Conservation (phyloP, 1,140 invertebrate species). For the Cydia splendana region DNA sequence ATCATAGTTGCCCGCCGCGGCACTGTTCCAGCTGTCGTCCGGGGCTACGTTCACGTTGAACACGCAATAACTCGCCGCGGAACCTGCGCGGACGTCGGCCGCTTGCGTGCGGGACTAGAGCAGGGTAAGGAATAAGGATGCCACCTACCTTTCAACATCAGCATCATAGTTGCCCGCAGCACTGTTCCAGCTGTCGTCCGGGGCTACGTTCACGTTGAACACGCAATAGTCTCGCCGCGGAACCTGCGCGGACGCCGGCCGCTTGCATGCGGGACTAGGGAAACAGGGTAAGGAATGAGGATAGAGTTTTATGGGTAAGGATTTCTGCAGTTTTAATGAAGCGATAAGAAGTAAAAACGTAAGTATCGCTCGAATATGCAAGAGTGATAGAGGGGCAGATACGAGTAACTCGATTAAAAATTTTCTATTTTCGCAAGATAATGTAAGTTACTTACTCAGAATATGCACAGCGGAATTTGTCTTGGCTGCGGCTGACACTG, state of each 20-base stretch:
- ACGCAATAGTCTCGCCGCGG: conserved; percentile 41
- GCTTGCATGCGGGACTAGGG: too few species aligned
- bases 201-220: conserved; percentile 45
- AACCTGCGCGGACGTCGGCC: too few species aligned
- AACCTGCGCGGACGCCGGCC: too few species aligned
- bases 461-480: conserved; percentile 41
- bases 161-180: not conserved
- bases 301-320: not conserved
- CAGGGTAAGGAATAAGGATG: too few species aligned
- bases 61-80: conserved; percentile 43
- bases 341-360: too few species aligned
- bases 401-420: too few species aligned
- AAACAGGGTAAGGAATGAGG: not conserved
- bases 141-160: not conserved
- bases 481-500: conserved; percentile 1
- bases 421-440: too few species aligned
- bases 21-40: conserved; percentile 23
- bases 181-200: conserved; percentile 24
- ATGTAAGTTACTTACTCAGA: conserved; percentile 49
- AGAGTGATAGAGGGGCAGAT: too few species aligned
- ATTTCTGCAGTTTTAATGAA: too few species aligned
- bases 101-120: conserved; percentile 41
- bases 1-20: not conserved
- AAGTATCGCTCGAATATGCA: too few species aligned
- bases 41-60: conserved; percentile 44